Base-by-base conservation (phyloP, 1,140 invertebrate genomes). In the Tenebrio molitor region DNA sequence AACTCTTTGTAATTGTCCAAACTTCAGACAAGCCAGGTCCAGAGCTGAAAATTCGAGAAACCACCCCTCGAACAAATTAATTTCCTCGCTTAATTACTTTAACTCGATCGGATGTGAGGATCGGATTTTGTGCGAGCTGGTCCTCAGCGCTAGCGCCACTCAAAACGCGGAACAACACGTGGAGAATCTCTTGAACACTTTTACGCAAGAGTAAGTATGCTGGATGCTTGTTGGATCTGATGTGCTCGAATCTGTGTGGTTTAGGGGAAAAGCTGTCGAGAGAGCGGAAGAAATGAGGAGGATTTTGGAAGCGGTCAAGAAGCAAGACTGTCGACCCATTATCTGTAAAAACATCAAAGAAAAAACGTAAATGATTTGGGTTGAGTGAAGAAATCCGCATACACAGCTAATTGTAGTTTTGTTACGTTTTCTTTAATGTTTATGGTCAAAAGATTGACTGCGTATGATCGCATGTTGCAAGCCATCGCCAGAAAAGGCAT, bases 21-120 rank as follows among this genome's bases (percentile, higher is more conserved):
- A n/a, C 50, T 75, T 71, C 17, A 73, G 74, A 25, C 66, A 71
- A 69, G 25, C 36, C 0, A 68, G 78, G 50, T 77, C 71, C 29
- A 72, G 77, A 50, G 69, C 73, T 0, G 68, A 76, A 16, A 65
- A 76, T 36, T 34, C 73, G 3, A 62, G 71, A 65, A 16, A 69
- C n/a, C 62, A 75, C 66, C 21, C 16, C 53, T 65, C 1, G 72
- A 73, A 53, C 14, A 74, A 76, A 41, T 58, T 81, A 21, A 25
- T 77, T 10, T 73, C 74, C 1, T 77, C 78, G 1, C 36, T 78
- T 5, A 71, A 73, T 41, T 76, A 78, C 36, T 74, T 80, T 17
- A 81, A 63, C 25, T 78, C 7, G 65, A 80, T 16, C 74, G 82
- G 77, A 10, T 84, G 83, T 42, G 81, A 84, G 53, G 80, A 83